phyloP scores from a whole-genome alignment of 2,888 invertebrate genomes.

The Palloptera scutellata region DNA sequence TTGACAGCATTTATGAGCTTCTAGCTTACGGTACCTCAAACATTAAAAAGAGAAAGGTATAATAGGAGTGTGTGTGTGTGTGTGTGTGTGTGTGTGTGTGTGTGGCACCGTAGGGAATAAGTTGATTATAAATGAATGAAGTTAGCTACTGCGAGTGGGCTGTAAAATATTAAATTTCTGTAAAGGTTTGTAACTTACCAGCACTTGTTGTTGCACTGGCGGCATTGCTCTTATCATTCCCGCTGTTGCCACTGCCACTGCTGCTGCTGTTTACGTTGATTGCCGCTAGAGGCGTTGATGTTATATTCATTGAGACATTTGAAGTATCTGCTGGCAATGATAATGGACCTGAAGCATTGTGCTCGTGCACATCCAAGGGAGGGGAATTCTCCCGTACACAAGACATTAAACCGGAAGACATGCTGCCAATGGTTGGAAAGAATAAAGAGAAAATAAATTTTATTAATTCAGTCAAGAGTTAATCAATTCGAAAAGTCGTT shows the following conservation, averaged over 20 bases:
- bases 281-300: constrained; percentile 51
- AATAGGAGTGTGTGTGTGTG: no score
- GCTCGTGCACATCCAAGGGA: constrained; percentile 58
- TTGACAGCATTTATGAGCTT: no score
- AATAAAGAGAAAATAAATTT: constrained; percentile 9
- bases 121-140: not conserved
- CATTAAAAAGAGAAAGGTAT: no score
- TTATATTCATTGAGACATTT: constrained; percentile 35
- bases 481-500: no score
- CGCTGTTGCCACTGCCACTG: constrained; percentile 23
- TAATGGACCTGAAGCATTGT: constrained; percentile 52
- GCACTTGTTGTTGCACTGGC: constrained; percentile 37
- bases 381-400: constrained; percentile 65
- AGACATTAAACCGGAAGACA: constrained; percentile 64
- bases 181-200: constrained; percentile 44
- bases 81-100: no score
- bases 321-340: constrained; percentile 48
- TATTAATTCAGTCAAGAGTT: no score
- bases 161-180: constrained; percentile 21
- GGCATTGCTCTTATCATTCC: no score
- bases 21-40: no score
- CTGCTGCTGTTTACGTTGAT: constrained; percentile 41
- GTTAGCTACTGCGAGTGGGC: constrained; percentile 17
- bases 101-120: no score
- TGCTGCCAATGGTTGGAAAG: constrained; percentile 49